Base-by-base conservation (phyloP, 1,140 invertebrate genomes). In the Drosophila arawakana region DNA sequence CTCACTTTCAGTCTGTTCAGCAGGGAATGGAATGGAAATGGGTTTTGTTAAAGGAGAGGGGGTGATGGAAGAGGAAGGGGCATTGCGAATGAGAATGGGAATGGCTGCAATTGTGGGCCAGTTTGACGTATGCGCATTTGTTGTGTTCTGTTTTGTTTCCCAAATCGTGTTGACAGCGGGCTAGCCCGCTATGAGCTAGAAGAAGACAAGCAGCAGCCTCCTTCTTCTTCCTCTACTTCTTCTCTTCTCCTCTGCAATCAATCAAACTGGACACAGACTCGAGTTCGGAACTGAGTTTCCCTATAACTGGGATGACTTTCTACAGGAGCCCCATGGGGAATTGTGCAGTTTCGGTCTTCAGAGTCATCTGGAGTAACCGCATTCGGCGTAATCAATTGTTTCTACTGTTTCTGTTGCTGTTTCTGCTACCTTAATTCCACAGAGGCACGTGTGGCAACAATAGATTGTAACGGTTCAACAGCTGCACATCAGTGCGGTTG, bases 351-450 rank as follows among this genome's bases (percentile, higher is more conserved):
- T 70, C 13, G 61, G 49, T 57, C 62, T 52, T 25, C 65, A 59
- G 65, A 86, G 71, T 82, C 78, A 86, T 54, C 73, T 70, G 76
- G 65, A 44, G 57, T 89, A 89, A 90, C 81, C 84, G 84, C 80
- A 89, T 89, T 84, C 84, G 81, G 65, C 84, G 84, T 79, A 89
- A 89, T 89, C 84, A 89, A 89, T 89, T 89, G 82, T 86, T 54
- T 71, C 46, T 9, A 10, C 37, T 49, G 68, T 76, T 50, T 9
- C 25, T 30, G 25, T 30, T 30, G 25, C 25, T 2, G 2, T 30
- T 30, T 30, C 25, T 60, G 80, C 84, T 78, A 80, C 78, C 73
- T 65, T 63, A 49, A 68, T 63, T 73, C 76, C 77, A 54, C 25
- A 41, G 81, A 55, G 74, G 81, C 81, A 85, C 82, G 71, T 58